These are phyloP conservation scores for Ceratosolen fusciceps DNA, from an alignment of 1,140 invertebrate species.

Conservation along the genomic window DNA sequence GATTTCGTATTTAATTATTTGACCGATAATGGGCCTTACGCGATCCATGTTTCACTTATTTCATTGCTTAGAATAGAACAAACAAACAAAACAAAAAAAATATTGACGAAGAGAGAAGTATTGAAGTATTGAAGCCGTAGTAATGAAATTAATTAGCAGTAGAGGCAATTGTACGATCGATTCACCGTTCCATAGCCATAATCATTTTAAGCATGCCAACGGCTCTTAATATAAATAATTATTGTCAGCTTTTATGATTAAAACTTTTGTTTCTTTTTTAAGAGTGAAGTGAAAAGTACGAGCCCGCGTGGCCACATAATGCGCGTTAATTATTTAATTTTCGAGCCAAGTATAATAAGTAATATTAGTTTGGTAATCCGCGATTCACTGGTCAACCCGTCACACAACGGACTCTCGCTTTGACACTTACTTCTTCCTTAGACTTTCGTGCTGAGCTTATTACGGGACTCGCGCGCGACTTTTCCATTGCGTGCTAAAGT, in stretches of 20 bases:
- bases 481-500: slow-evolving; percentile 15
- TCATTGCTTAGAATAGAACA: too few relatives aligned
- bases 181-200: neutral
- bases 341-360: slow-evolving; percentile 30
- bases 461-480: neutral
- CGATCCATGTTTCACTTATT: too few relatives aligned
- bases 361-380: slow-evolving; percentile 9
- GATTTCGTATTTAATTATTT: too few relatives aligned
- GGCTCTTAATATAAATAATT: neutral
- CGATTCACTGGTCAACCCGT: neutral
- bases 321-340: slow-evolving; percentile 61
- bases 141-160: neutral
- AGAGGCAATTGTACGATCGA: neutral
- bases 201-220: neutral
- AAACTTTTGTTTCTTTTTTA: neutral
- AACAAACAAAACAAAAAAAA: too few relatives aligned
- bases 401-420: neutral
- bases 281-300: slow-evolving; percentile 35
- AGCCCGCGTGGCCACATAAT: slow-evolving; percentile 45
- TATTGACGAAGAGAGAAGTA: too few relatives aligned
- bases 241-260: neutral
- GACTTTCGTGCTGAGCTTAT: neutral
- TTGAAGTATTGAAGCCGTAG: neutral
- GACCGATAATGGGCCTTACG: too few relatives aligned
- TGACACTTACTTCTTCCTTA: neutral